phyloP scores from a whole-genome alignment of 2,888 invertebrate genomes.

The Thelaira solivaga region DNA sequence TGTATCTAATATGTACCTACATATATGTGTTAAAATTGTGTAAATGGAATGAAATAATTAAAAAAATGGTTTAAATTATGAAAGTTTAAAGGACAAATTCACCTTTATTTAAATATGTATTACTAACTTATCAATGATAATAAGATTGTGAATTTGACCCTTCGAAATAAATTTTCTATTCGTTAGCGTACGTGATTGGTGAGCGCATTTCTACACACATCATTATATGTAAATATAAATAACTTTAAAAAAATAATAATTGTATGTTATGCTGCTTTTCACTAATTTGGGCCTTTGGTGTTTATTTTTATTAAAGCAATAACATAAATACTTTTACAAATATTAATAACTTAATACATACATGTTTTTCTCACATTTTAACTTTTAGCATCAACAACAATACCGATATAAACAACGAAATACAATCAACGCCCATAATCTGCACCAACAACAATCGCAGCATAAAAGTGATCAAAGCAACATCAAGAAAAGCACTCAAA shows the following conservation, averaged over 20 bases:
- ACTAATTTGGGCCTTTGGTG: constrained; percentile 48
- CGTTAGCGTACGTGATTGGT: no score
- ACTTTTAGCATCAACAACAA: constrained; percentile 48
- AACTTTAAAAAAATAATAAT: no score
- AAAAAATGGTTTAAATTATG: no score
- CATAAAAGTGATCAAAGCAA: constrained; percentile 55
- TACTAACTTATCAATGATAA: no score
- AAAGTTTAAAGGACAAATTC: no score
- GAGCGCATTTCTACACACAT: no score
- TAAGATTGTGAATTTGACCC: no score
- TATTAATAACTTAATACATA: background rate
- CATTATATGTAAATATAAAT: background rate
- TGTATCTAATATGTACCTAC: no score
- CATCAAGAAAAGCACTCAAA: constrained; percentile 45
- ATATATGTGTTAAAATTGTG: no score
- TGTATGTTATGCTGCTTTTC: background rate
- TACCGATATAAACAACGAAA: constrained; percentile 43
- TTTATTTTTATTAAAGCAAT: background rate
- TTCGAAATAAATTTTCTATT: no score
- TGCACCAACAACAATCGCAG: constrained; percentile 47
- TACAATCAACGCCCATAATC: constrained; percentile 23
- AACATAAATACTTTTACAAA: constrained; percentile 20
- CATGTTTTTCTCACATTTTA: background rate
- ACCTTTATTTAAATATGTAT: no score
- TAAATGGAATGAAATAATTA: no score